These are phyloP conservation scores for Macropis europaea DNA, from an alignment of 2,888 invertebrate genomes.

Conservation along the genomic window DNA sequence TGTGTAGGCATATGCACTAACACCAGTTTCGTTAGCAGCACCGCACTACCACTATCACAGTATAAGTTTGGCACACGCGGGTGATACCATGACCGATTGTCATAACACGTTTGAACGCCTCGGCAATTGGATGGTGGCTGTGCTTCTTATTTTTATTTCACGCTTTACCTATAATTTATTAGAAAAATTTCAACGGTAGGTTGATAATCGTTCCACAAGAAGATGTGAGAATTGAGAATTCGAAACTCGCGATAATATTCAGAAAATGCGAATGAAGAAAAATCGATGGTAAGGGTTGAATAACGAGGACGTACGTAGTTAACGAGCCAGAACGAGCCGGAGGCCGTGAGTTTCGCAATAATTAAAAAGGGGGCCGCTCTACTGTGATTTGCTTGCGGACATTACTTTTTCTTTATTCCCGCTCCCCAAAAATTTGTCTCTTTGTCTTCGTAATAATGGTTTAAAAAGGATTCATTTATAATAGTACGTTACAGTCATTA, in stretches of 20 bases:
- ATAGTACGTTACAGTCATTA: too few species aligned
- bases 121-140: too few species aligned
- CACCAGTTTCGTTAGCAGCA: too few species aligned
- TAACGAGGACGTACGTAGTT: constrained; percentile 41
- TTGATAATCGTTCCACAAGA: neutral
- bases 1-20: too few species aligned
- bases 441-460: neutral
- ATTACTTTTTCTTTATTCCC: constrained; percentile 25
- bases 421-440: neutral
- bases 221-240: neutral
- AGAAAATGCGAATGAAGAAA: constrained; percentile 6
- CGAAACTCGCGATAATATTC: neutral
- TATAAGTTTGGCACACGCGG: too few species aligned
- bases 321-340: constrained; percentile 35
- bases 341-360: constrained; percentile 40
- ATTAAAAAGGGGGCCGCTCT: constrained; percentile 39
- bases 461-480: neutral
- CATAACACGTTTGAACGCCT: too few species aligned
- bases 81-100: too few species aligned
- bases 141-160: too few species aligned
- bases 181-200: too few species aligned
- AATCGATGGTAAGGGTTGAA: constrained; percentile 28
- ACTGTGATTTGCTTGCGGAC: constrained; percentile 15
- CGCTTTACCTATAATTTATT: too few species aligned
- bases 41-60: too few species aligned